phyloP scores from a whole-genome alignment of 2,797 vertebrate species.

The Tenualosa thibaudeaui region DNA sequence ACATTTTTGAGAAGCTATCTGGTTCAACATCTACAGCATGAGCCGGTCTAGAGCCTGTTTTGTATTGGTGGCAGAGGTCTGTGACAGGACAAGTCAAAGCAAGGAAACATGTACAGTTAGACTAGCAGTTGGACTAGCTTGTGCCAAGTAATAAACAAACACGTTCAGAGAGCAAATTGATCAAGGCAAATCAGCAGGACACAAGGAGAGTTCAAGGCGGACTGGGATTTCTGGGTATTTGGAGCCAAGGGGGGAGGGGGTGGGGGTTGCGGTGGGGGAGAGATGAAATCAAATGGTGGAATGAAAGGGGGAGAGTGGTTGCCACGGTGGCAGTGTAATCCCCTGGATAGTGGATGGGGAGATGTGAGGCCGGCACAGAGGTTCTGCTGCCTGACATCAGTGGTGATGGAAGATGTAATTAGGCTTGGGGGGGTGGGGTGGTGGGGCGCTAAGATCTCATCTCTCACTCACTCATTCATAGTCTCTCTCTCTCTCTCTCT shows the following conservation, averaged over 20 bases:
- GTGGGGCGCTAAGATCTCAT: constrained; percentile 25
- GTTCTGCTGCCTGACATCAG: constrained; percentile 39
- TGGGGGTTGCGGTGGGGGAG: not conserved
- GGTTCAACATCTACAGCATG: too few species aligned
- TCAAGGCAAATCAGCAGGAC: constrained; percentile 56
- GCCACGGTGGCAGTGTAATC: constrained; percentile 11
- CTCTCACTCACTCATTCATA: not conserved
- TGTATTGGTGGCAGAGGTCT: not conserved
- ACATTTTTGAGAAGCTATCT: too few species aligned
- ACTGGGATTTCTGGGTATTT: not conserved
- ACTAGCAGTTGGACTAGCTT: constrained; percentile 18
- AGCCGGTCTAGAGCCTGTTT: too few species aligned
- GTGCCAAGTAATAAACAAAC: constrained; percentile 35
- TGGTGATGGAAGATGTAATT: constrained; percentile 47
- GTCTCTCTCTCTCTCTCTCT: not conserved
- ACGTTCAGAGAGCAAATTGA: constrained; percentile 50
- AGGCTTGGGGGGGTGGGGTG: not conserved
- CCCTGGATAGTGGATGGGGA: constrained; percentile 35
- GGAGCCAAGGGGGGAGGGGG: constrained; percentile 39
- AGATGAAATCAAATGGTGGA: not conserved
- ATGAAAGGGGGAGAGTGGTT: not conserved
- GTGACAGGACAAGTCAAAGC: not conserved
- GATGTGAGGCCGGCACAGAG: constrained; percentile 43
- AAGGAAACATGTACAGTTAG: not conserved
- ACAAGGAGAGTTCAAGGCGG: not conserved